phyloP scores from a whole-genome alignment of 2,797 vertebrate genomes.

The Crypturellus tataupa region DNA sequence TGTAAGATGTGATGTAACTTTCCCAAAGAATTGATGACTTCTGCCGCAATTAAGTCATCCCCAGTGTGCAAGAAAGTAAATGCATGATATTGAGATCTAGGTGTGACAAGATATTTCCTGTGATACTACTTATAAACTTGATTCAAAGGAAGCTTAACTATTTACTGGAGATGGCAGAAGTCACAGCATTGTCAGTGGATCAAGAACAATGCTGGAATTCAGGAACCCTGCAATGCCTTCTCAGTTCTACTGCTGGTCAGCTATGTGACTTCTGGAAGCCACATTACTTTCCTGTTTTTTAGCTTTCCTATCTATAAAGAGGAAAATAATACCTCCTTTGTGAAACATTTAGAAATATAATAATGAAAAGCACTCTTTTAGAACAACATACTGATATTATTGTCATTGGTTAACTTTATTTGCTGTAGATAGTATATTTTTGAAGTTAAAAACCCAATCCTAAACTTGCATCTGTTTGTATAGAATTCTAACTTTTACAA shows the following conservation, averaged over 20 bases:
- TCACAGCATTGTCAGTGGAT: not conserved
- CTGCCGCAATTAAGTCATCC: not conserved
- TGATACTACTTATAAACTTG: not conserved
- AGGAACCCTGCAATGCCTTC: not conserved
- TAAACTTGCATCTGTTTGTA: not conserved
- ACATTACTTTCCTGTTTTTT: not conserved
- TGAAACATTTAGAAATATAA: not conserved
- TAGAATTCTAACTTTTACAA: not conserved
- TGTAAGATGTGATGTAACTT: not conserved
- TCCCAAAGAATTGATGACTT: not conserved
- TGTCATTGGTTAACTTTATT: not conserved
- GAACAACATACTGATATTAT: not conserved
- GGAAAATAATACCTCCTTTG: not conserved
- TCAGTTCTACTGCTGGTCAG: not conserved
- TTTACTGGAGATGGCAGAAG: slow-evolving; percentile 21
- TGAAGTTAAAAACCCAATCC: not conserved
- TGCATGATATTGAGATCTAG: not conserved
- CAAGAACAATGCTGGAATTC: not conserved
- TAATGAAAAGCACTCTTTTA: not conserved
- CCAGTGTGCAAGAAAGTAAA: not conserved
- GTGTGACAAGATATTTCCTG: not conserved
- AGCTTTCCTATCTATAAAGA: not conserved
- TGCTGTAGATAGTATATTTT: not conserved
- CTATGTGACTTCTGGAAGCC: not conserved
- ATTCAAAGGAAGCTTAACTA: not conserved